phyloP scores from a whole-genome alignment of 1,140 invertebrate species.

The Penaeus indicus region DNA sequence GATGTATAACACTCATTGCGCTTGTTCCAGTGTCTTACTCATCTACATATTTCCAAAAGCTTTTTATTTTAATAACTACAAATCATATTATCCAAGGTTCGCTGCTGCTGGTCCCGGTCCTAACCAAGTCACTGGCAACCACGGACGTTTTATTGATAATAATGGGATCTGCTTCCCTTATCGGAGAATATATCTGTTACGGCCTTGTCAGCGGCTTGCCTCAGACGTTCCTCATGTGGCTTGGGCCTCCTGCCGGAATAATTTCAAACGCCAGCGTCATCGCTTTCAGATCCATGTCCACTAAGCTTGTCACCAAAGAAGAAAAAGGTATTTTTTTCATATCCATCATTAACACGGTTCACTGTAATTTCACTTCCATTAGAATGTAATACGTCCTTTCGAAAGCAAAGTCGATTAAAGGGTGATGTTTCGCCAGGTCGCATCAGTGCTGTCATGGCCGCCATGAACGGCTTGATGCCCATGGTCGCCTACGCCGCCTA shows the following conservation, averaged over 20 bases:
- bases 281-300: conserved; percentile 62
- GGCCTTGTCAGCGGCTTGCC: conserved; percentile 46
- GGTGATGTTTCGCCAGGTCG: conserved; percentile 25
- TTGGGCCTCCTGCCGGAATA: conserved; percentile 45
- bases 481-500: conserved; percentile 56
- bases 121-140: conserved; percentile 14
- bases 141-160: conserved; percentile 50
- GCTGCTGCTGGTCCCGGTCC: conserved; percentile 54
- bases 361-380: neutral
- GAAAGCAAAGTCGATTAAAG: neutral
- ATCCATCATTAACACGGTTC: neutral
- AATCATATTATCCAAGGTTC: conserved; percentile 30
- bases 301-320: conserved; percentile 48
- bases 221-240: conserved; percentile 58
- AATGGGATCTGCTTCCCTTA: conserved; percentile 52
- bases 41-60: neutral
- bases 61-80: neutral
- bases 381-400: neutral
- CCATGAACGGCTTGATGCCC: conserved; percentile 56
- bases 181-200: conserved; percentile 55
- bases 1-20: neutral
- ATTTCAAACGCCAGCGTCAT: conserved; percentile 63
- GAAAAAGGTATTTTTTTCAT: conserved; percentile 52
- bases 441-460: conserved; percentile 51
- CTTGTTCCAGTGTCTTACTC: neutral